Conservation (phyloP, 2,888 invertebrate species). For the Spisula subtruncata region DNA sequence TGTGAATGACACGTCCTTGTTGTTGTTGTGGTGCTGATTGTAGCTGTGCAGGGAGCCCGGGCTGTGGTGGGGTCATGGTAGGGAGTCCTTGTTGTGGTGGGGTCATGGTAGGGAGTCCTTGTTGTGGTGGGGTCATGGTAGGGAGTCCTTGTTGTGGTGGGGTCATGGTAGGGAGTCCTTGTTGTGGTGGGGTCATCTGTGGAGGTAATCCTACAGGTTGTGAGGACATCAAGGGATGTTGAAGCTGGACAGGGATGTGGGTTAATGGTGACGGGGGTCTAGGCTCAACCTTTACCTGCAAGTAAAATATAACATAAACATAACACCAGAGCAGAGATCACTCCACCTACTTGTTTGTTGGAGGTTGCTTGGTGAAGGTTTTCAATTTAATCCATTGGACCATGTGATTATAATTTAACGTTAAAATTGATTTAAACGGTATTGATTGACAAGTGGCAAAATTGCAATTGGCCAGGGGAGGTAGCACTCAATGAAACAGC, state of each 20-base stretch:
- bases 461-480: neutral
- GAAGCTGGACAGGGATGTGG: constrained; percentile 36
- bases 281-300: constrained; percentile 63
- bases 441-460: no score
- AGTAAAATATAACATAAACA: neutral
- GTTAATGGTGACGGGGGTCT: constrained; percentile 62
- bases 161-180: constrained; percentile 23
- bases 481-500: neutral
- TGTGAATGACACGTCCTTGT: constrained; percentile 51
- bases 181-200: constrained; percentile 17
- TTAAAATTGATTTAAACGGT: no score
- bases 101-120: constrained; percentile 28
- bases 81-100: constrained; percentile 23
- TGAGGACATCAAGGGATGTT: constrained; percentile 20
- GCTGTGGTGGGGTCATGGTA: constrained; percentile 3
- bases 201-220: constrained; percentile 1
- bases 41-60: constrained; percentile 43
- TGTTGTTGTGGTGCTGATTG: constrained; percentile 48
- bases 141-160: constrained; percentile 18
- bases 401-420: no score
- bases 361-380: no score
- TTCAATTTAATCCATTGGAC: no score
- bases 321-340: no score
- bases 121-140: constrained; percentile 28
- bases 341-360: no score